Base-by-base conservation (phyloP, 37 sponge, comb jelly and placozoan species). In the Aphrocallistes beatrix region DNA sequence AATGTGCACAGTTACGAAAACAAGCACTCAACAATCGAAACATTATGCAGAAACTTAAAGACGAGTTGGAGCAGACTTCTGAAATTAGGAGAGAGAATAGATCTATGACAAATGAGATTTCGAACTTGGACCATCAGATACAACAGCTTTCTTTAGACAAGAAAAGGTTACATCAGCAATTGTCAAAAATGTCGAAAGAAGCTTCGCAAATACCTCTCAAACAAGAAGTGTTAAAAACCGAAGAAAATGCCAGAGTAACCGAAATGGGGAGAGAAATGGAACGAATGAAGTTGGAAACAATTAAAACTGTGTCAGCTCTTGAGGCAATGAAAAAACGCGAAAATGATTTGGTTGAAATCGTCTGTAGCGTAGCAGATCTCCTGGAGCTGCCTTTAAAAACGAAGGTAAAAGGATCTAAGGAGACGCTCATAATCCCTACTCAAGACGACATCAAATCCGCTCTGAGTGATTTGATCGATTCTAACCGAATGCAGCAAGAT, bases 141-240 rank as follows among this genome's bases (percentile, higher is more conserved):
- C 75, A 60, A 28, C 75, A 60, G n/a, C 34, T 60, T 25, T 25
- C 75, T 30, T 25, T 60, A 30, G 75, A 60, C n/a, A 60, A 60
- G 75, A 60, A 60, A 13, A 60, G 75, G n/a, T 60, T 60, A 60
- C 75, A 60, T 13, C 21, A 3, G 34, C 75, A 60, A 13, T 21
- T 60, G n/a, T 19, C 75, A 8, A 60, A 28, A 60, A 30, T 30
- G n/a, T 19, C 21, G 32, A 60, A 60, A 28, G 75, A 60, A 60
- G 34, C n/a, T 1, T 32, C 75, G 25, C 75, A 60, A 19, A 21
- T 6, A 60, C 25, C 34, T 60, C 75, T 30, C 8, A 60, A 60
- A 60, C 75, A 60, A 60, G 75, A 60, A 30, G 75, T 60, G 75
- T 32, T 60, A 32, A 60, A 60, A 60, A 60, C 34, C 75, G 75